Base-by-base conservation (phyloP, 2,797 vertebrate genomes). In the Clarias fuscus region DNA sequence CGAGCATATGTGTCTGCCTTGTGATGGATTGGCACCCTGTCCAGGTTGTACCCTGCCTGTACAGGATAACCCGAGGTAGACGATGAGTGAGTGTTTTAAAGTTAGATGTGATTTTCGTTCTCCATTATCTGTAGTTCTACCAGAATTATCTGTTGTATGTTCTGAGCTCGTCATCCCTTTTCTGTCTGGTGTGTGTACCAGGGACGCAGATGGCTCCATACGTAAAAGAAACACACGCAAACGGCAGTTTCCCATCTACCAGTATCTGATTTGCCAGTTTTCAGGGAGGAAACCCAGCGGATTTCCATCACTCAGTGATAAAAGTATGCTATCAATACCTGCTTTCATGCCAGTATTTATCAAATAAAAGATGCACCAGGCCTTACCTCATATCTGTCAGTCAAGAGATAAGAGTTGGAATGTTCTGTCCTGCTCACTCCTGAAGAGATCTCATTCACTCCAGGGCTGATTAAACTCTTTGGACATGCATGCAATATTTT, bases 331-430 rank as follows among this genome's bases (percentile, higher is more conserved):
- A 48, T 53, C 22, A 17, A 15, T 7, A 59, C 7, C 73, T 53
- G n/a, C 43, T 7, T 75, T 75, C 72, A 75, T 53, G 43, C 73
- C 48, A 30, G 58, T 77, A 59, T 78, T 78, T 58, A 58, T 58
- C 73, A 78, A 5, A 61, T 33, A 53, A 24, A 78, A 27, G 8
- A 73, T 22, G 37, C 70, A 72, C 7, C 48, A 75, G 48, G 3
- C 56, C 4, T 18, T 33, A 33, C 30, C 27, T 22, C 56, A 33
- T 78, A 78, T 33, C 27, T 33, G 56, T 37, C 76, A 22, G 76
- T 61, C 76, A 3, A 22, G 56, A 78, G 56, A 78, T 61, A 37
- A 78, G 76, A 78, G 30, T 15, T 78, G 53, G 75, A 59, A 78
- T 30, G 53, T 30, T 58, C n/a, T 78, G 53, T 37, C 75, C n/a